Evolutionary conservation across 1,140 invertebrate species (phyloP), one percentile per base, ranked within the genome.

Genomic region (Melanaphis sacchari): DNA sequence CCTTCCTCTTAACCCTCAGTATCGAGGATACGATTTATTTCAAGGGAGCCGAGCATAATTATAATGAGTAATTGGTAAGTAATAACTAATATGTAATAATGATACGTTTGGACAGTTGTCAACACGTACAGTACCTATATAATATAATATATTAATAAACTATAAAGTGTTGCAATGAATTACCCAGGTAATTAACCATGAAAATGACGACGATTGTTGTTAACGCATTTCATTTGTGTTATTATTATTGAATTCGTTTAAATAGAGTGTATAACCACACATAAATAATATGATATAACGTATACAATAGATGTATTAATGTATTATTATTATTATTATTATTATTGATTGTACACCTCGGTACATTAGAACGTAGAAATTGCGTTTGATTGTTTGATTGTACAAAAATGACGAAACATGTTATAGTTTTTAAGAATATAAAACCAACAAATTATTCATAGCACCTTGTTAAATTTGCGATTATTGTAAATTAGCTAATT

Each of bases 151-250:
- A 76, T 15, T 76, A 76, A 76, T n/a, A 76, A n/a, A 76, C 59
- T 36, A 76, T 76, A 76, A 76, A 76, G 59, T 76, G 54, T 59
- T 59, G 59, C n/a, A 76, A 76, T 49, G 4, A 49, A 49, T 76
- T 36, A n/a, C 59, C 59, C n/a, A 76, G 59, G 59, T n/a, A 76
- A 76, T 76, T 76, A 76, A 76, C 59, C 59, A 76, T 76, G 59
- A 76, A 76, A 76, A 76, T n/a, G n/a, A 15, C 18, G 31, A 76
- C n/a, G 59, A 76, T 76, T 76, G 59, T 76, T 76, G 31, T 76
- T n/a, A 49, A 76, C 59, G 31, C 31, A n/a, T 76, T 76, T 76
- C n/a, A n/a, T n/a, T 76, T 15, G 59, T 76, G 31, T 52, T 52
- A 52, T 52, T 52, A 52, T 52, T 52, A 52, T 52, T 24, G 22